Percentiles rank a stretch among this genome's conserved stretches.
These are phyloP conservation scores for Cephus spinipes DNA, from an alignment of 2,888 invertebrate species.

Conservation along the genomic window DNA sequence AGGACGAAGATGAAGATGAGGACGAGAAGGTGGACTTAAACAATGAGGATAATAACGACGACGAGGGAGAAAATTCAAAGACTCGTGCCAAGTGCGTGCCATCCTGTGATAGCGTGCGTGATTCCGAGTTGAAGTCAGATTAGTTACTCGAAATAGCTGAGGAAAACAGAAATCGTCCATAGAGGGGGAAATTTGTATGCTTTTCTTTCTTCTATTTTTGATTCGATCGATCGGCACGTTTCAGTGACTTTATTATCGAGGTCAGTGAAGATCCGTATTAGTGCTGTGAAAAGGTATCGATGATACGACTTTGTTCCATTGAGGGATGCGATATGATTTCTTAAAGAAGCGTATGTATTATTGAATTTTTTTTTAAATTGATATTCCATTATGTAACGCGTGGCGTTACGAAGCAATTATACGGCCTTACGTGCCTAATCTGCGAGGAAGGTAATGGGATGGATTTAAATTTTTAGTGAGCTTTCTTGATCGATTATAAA, in stretches of 20 bases:
- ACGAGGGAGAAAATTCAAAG: conserved; percentile 36
- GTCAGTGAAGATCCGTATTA: neutral
- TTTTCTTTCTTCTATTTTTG: neutral
- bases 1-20: conserved; percentile 60
- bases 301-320: neutral
- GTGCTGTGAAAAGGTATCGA: neutral
- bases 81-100: conserved; percentile 60
- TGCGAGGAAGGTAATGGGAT: neutral
- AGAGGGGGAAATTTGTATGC: conserved; percentile 28
- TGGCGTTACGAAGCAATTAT: neutral
- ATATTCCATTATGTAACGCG: neutral
- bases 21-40: conserved; percentile 77
- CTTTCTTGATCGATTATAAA: neutral
- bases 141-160: conserved; percentile 31
- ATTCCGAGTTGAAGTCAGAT: conserved; percentile 43
- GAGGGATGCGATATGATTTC: neutral
- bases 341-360: neutral
- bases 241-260: neutral
- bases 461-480: neutral
- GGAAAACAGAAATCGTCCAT: conserved; percentile 32
- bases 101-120: conserved; percentile 55
- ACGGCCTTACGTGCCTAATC: neutral
- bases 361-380: neutral
- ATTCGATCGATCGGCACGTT: neutral
- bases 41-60: conserved; percentile 51